Percentiles rank a stretch among this genome's conserved stretches.
phyloP scores from a whole-genome alignment of 1,140 invertebrate genomes.

The Drosophila obscura region DNA sequence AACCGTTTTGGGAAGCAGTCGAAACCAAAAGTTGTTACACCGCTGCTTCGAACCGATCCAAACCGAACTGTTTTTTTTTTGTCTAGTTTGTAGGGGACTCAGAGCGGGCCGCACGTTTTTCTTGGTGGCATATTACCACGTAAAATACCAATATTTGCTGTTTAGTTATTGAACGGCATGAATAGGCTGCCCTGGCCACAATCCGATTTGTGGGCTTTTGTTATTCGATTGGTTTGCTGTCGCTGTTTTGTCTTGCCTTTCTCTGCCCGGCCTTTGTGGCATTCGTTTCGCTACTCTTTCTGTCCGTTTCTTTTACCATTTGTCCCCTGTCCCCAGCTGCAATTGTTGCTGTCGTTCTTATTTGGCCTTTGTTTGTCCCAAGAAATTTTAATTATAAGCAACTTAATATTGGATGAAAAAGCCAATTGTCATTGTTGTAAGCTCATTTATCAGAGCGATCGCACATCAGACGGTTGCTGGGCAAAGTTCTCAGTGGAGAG shows the following conservation, averaged over 20 bases:
- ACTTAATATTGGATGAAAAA: constrained; percentile 70
- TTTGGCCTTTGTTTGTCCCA: constrained; percentile 63
- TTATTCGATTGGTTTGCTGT: constrained; percentile 71
- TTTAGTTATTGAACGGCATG: constrained; percentile 73
- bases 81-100: constrained; percentile 1
- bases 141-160: constrained; percentile 79
- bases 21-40: constrained; percentile 75
- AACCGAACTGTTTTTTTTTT: too few relatives aligned
- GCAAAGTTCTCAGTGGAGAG: neutral
- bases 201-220: constrained; percentile 80
- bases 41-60: constrained; percentile 40
- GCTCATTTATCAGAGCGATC: constrained; percentile 63
- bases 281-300: constrained; percentile 79
- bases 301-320: constrained; percentile 61
- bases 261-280: constrained; percentile 66
- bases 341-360: constrained; percentile 38
- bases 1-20: constrained; percentile 33
- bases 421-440: constrained; percentile 77
- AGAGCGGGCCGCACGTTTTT: constrained; percentile 35
- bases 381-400: constrained; percentile 77
- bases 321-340: constrained; percentile 16
- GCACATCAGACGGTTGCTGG: neutral
- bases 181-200: constrained; percentile 67
- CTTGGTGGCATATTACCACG: constrained; percentile 61
- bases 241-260: constrained; percentile 67